phyloP scores from a whole-genome alignment of 1,140 invertebrate genomes.

The Brachystomella parvula region DNA sequence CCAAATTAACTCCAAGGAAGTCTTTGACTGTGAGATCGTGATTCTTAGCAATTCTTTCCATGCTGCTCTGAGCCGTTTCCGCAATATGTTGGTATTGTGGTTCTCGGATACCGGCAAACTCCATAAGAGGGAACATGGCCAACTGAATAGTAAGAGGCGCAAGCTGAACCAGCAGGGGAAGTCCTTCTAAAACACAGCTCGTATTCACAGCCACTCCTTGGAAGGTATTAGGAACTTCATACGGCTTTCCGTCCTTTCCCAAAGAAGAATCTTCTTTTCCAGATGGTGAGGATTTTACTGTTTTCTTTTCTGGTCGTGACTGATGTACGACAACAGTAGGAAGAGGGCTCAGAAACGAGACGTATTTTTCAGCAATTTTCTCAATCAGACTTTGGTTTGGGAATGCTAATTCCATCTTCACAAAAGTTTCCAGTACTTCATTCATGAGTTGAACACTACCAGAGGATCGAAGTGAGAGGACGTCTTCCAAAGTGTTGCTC shows the following conservation, averaged over 20 bases:
- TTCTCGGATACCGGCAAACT: conserved; percentile 25
- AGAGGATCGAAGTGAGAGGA: not conserved
- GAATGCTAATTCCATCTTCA: not conserved
- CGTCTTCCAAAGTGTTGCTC: not conserved
- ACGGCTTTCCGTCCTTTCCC: not conserved
- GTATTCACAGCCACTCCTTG: not conserved
- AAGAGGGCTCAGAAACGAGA: not conserved
- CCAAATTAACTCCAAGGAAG: conserved; percentile 22
- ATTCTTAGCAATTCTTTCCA: not conserved
- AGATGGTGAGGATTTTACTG: not conserved
- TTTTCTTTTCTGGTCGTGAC: not conserved
- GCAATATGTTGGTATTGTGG: not conserved
- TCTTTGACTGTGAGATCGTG: not conserved
- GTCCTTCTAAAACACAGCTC: conserved; percentile 22
- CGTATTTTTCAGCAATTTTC: not conserved
- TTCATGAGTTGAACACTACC: not conserved
- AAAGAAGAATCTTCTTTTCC: not conserved
- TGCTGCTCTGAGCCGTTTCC: not conserved
- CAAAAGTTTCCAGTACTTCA: not conserved
- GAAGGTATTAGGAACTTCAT: not conserved
- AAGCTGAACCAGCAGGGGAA: conserved; percentile 15
- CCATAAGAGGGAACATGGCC: conserved; percentile 27
- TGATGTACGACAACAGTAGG: not conserved
- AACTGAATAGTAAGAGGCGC: conserved; percentile 22
- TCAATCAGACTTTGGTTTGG: not conserved